phyloP scores from a whole-genome alignment of 2,113 vertebrate genomes.

The Orcinus orca region DNA sequence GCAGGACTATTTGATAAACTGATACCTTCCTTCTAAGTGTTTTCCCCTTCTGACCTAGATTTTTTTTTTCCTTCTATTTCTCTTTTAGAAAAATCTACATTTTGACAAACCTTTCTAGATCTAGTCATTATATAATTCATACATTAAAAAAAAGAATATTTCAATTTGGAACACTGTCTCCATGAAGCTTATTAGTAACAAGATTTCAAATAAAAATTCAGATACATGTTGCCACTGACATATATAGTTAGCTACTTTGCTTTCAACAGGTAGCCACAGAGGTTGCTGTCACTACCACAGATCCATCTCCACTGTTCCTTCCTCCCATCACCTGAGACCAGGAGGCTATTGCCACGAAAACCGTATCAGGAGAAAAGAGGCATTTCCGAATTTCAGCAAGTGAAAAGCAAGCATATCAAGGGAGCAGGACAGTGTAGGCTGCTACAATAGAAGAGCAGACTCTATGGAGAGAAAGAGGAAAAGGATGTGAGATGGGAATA shows the following conservation, averaged over 20 bases:
- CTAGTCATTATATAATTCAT: conserved; percentile 27
- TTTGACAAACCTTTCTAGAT: conserved; percentile 52
- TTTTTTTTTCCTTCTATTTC: conserved; percentile 33
- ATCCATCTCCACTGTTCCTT: neutral
- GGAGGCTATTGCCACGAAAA: neutral
- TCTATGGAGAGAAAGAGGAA: neutral
- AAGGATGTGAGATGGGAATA: neutral
- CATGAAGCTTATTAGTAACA: conserved; percentile 25
- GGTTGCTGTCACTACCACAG: neutral
- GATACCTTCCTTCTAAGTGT: conserved; percentile 62
- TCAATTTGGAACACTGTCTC: conserved; percentile 36
- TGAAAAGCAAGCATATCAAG: neutral
- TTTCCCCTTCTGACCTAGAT: conserved; percentile 42
- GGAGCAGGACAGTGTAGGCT: neutral
- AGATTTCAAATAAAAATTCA: conserved; percentile 38
- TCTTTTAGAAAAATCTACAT: conserved; percentile 51
- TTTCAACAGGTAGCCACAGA: neutral
- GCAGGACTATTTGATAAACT: conserved; percentile 57
- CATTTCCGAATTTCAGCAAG: conserved; percentile 38
- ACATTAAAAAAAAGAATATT: neutral
- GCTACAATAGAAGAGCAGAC: neutral
- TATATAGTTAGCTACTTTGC: neutral
- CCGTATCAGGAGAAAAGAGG: neutral
- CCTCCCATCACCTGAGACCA: neutral
- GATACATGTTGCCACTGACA: neutral